These are phyloP conservation scores for Neomicropteryx cornuta DNA, from an alignment of 1,140 invertebrate genomes.

Conservation along the genomic window DNA sequence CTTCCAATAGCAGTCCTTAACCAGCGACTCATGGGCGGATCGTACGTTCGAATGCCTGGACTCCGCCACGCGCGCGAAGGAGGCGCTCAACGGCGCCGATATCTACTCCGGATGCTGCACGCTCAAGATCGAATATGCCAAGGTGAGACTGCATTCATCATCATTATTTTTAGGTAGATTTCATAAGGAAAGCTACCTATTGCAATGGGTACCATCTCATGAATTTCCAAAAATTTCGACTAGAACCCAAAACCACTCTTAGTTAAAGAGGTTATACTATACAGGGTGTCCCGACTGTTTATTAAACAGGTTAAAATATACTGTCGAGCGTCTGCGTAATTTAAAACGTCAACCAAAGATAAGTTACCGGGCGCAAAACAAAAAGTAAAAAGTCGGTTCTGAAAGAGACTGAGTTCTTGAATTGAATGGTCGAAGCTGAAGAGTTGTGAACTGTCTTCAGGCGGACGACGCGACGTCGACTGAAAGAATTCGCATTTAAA, in stretches of 20 bases:
- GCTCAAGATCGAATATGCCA: constrained; percentile 96
- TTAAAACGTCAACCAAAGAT: background rate
- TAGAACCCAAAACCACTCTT: too few species aligned
- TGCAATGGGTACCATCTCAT: too few species aligned
- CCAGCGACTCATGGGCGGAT: constrained; percentile 19
- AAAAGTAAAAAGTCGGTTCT: too few species aligned
- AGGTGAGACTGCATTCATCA: constrained; percentile 59
- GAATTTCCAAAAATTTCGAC: constrained; percentile 3
- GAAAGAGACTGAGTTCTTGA: too few species aligned
- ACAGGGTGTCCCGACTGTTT: background rate
- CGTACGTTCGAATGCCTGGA: constrained; percentile 89
- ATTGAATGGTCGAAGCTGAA: too few species aligned
- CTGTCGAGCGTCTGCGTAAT: background rate
- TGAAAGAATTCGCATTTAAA: too few species aligned
- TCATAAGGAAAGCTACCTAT: too few species aligned
- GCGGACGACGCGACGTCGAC: too few species aligned
- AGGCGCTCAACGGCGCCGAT: constrained; percentile 92
- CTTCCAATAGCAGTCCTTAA: constrained; percentile 22
- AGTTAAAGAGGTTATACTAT: background rate
- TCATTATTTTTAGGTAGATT: too few species aligned
- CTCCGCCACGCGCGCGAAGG: constrained; percentile 88
- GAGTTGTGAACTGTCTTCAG: too few species aligned
- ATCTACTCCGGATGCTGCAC: constrained; percentile 99
- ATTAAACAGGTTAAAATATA: background rate
- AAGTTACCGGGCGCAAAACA: too few species aligned